Conservation (phyloP, 2,113 vertebrate genomes). For the Xiphophorus maculatus region DNA sequence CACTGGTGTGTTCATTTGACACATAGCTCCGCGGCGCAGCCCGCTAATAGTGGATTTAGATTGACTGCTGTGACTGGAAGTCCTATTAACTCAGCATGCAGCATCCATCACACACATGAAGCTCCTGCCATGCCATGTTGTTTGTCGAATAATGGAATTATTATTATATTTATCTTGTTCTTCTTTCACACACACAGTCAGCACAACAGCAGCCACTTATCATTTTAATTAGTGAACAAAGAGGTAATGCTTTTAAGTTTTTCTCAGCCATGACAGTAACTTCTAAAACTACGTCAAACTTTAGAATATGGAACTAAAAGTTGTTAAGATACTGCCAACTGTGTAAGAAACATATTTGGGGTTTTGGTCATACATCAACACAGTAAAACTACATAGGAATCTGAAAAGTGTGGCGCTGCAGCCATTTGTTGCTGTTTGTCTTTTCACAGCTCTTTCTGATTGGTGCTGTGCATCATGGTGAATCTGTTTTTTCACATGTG, state of each 20-base stretch:
- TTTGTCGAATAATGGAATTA: constrained; percentile 20
- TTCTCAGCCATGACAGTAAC: neutral
- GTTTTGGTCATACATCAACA: neutral
- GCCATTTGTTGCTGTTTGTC: too few relatives aligned
- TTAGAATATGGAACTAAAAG: too few relatives aligned
- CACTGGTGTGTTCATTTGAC: constrained; percentile 33
- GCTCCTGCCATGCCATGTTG: constrained; percentile 2
- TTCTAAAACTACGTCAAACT: neutral
- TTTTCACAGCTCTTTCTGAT: too few relatives aligned
- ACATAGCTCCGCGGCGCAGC: constrained; percentile 6
- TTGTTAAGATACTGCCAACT: too few relatives aligned
- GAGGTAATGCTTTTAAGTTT: neutral
- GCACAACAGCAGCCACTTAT: constrained; percentile 40
- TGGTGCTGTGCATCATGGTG: too few relatives aligned
- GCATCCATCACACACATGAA: constrained; percentile 38
- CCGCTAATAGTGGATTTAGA: constrained; percentile 33
- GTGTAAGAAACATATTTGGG: neutral
- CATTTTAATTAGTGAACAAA: constrained; percentile 8
- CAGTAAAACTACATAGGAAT: neutral
- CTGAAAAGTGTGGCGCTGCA: neutral
- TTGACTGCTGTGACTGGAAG: constrained; percentile 33
- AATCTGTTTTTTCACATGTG: too few relatives aligned
- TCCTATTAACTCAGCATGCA: constrained; percentile 30
- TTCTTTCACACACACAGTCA: constrained; percentile 24
- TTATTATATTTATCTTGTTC: constrained; percentile 39